Base-by-base conservation (phyloP, 2,113 vertebrate species). In the Pseudorasbora parva region DNA sequence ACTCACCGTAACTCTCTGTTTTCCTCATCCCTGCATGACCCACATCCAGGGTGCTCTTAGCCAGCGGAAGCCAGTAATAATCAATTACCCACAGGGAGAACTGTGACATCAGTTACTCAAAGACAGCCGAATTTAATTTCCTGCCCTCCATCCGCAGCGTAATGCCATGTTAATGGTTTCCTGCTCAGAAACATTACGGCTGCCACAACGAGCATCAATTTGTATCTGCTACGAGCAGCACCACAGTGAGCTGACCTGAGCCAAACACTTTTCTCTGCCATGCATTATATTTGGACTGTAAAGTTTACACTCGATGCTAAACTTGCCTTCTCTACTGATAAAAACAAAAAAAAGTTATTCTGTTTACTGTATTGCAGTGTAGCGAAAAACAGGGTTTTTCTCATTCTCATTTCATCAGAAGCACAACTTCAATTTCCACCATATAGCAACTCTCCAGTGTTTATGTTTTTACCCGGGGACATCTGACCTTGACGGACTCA, bases 141-240 rank as follows among this genome's bases (percentile, higher is more conserved):
- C 93, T 93, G 81, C 89, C 89, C 89, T 89, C 90, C 88, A 91
- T 93, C 92, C 83, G 66, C 92, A 83, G 90, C 86, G 87, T 94
- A 95, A 94, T 94, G 89, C 89, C 91, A 87, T 85, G 87, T 90
- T 95, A 95, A 94, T 95, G 91, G 88, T 92, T 95, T 95, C 93
- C 93, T 94, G 92, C 71, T 90, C 90, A 84, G 86, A 89, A 93
- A 91, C 89, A 89, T 92, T 90, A 90, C 68, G 86, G 90, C 82
- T 89, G 79, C 82, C 62, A 84, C 47, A 84, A 64, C 78, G 5
- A 74, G 78, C 66, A 87, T 81, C 90, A 85, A 85, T 92, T 92
- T 92, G 83, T 92, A 89, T 91, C 90, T 88, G 23, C 2, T 87
- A 84, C 78, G 54, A 85, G 87, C 86, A 78, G 71, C 11, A 51